Percentiles rank a stretch among this genome's conserved stretches.
Conservation (phyloP, 2,797 vertebrate species). For the Scyliorhinus canicula region DNA sequence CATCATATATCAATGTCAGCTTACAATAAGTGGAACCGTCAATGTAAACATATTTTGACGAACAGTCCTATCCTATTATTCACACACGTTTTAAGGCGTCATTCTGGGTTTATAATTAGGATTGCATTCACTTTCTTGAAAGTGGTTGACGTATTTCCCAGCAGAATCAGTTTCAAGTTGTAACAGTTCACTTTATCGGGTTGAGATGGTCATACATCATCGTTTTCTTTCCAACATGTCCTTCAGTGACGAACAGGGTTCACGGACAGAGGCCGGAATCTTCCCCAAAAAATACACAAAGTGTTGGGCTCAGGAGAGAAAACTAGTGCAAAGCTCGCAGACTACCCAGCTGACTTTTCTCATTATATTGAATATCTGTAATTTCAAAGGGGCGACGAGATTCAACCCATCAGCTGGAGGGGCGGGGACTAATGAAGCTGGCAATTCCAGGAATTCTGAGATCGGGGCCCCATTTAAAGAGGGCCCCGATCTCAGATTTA, state of each 20-base stretch:
- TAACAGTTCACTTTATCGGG: background rate
- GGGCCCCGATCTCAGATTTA: no score
- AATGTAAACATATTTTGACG: slow-evolving; percentile 19
- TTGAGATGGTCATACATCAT: background rate
- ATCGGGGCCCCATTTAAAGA: no score
- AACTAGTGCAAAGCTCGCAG: no score
- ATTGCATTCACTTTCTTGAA: background rate
- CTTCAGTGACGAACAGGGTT: background rate
- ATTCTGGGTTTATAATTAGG: slow-evolving; percentile 12
- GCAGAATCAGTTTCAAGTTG: background rate
- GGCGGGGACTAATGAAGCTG: no score
- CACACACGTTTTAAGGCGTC: background rate
- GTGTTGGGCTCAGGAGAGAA: no score
- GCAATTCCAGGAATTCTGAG: no score
- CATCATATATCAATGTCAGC: slow-evolving; percentile 28
- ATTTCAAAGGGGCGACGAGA: no score
- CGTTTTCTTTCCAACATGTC: background rate
- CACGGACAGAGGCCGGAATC: background rate
- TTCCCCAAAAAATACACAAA: no score
- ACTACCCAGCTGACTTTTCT: no score
- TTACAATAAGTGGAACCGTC: background rate
- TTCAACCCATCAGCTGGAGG: no score
- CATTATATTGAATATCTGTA: no score
- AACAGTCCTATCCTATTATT: background rate
- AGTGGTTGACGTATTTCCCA: background rate